A percentile compares a stretch with the other conserved stretches of the same genome.
Conservation (phyloP, 2,888 invertebrate genomes). For the Zaprionus bogoriensis region DNA sequence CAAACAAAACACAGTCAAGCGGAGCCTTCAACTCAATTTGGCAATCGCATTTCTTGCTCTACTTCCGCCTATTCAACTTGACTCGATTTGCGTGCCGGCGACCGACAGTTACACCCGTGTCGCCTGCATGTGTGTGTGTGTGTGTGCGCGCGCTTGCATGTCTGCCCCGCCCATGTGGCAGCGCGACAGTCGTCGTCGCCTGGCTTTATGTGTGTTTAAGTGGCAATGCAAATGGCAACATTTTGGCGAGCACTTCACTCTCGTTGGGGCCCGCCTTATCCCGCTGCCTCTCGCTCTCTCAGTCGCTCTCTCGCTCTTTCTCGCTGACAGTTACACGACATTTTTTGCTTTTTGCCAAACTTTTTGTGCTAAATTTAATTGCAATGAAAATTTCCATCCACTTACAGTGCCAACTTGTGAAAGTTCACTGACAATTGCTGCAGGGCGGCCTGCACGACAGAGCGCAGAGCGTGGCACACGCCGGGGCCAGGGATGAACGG, state of each 20-base stretch:
- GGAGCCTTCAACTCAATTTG: slow-evolving; percentile 78
- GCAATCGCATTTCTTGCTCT: slow-evolving; percentile 79
- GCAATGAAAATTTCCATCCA: slow-evolving; percentile 71
- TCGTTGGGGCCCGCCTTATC: not conserved
- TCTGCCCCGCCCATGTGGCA: slow-evolving; percentile 10
- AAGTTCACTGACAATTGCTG: slow-evolving; percentile 57
- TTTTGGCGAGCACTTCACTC: slow-evolving; percentile 65
- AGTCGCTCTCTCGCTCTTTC: slow-evolving; percentile 20
- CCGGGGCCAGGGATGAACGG: not conserved
- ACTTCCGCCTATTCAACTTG: slow-evolving; percentile 79
- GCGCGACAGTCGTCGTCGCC: slow-evolving; percentile 19
- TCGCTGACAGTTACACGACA: slow-evolving; percentile 70
- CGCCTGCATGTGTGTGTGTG: slow-evolving; percentile 13
- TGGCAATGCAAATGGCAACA: slow-evolving; percentile 78
- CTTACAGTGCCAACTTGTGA: slow-evolving; percentile 50
- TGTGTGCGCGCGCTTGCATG: slow-evolving; percentile 12
- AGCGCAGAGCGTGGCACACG: not conserved
- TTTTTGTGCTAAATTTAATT: slow-evolving; percentile 72
- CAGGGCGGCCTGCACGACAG: slow-evolving; percentile 1
- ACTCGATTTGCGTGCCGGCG: slow-evolving; percentile 75
- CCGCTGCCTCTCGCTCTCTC: not conserved
- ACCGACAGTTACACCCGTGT: slow-evolving; percentile 34
- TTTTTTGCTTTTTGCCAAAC: slow-evolving; percentile 36
- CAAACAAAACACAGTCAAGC: slow-evolving; percentile 79
- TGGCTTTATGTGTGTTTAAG: slow-evolving; percentile 75